Conservation (phyloP, 2,888 invertebrate species). For the Dasysyrphus tricinctus region DNA sequence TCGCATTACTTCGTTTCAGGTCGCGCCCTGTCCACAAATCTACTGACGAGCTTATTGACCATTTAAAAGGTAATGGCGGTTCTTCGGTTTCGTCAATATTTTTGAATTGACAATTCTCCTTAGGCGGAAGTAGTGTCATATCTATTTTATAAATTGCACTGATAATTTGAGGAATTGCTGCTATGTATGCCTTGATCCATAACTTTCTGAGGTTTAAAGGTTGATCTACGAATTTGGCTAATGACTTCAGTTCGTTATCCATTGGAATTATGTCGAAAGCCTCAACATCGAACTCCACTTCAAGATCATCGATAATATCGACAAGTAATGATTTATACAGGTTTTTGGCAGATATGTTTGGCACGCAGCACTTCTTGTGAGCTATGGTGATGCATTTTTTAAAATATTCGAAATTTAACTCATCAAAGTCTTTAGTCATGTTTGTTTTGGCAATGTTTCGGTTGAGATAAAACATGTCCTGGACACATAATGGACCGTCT, state of each 20-base stretch:
- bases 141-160: background rate
- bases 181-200: constrained; percentile 76
- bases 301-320: constrained; percentile 47
- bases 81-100: constrained; percentile 70
- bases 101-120: constrained; percentile 74
- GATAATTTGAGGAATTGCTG: background rate
- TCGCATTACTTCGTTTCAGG: constrained; percentile 76
- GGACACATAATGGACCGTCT: constrained; percentile 79
- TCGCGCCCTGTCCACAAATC: constrained; percentile 80
- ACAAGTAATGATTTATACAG: constrained; percentile 53
- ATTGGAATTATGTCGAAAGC: constrained; percentile 44
- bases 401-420: constrained; percentile 77
- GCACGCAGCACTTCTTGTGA: constrained; percentile 68
- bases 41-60: constrained; percentile 77
- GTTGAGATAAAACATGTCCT: constrained; percentile 81
- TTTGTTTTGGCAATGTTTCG: constrained; percentile 79
- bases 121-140: background rate
- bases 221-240: constrained; percentile 39
- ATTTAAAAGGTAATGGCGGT: constrained; percentile 57
- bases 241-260: constrained; percentile 46
- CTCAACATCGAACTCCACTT: background rate
- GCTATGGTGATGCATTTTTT: constrained; percentile 77
- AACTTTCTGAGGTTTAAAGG: constrained; percentile 71
- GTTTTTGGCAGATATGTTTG: constrained; percentile 31
- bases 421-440: constrained; percentile 76